phyloP scores from a whole-genome alignment of 2,888 invertebrate genomes.

The Sericinus montela region DNA sequence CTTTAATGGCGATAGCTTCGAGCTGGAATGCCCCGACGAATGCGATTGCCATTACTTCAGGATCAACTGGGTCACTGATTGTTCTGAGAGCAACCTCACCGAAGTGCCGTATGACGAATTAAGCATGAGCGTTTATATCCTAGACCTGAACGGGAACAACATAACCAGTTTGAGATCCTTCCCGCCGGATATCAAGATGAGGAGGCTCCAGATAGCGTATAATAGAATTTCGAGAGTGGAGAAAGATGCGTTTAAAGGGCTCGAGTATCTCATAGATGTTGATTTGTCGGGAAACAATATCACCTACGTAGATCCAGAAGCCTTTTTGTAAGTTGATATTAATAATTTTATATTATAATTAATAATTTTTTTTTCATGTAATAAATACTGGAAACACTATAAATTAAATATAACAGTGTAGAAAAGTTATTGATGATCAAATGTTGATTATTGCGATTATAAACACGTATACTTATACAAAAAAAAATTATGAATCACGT shows the following conservation, averaged over 20 bases:
- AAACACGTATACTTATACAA: too few relatives aligned
- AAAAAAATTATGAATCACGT: too few relatives aligned
- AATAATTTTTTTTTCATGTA: too few relatives aligned
- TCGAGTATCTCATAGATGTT: conserved; percentile 84
- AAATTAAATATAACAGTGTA: too few relatives aligned
- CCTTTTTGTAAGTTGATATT: conserved; percentile 80
- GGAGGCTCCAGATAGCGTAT: conserved; percentile 84
- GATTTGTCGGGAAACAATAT: conserved; percentile 85
- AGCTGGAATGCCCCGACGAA: conserved; percentile 85
- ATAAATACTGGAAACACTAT: too few relatives aligned
- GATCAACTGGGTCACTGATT: conserved; percentile 88
- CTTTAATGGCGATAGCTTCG: conserved; percentile 82
- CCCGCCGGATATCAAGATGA: conserved; percentile 83
- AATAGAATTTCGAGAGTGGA: conserved; percentile 81
- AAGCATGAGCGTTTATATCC: conserved; percentile 83
- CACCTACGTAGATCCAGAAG: conserved; percentile 81
- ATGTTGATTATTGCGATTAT: too few relatives aligned
- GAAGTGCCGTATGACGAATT: conserved; percentile 83
- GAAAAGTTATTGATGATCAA: too few relatives aligned
- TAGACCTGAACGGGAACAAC: conserved; percentile 85
- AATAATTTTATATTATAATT: too few relatives aligned
- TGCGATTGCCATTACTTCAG: conserved; percentile 88
- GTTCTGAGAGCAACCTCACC: conserved; percentile 86
- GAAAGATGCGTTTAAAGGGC: conserved; percentile 80
- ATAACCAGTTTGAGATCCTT: conserved; percentile 80